Base-by-base conservation (phyloP, 2,888 invertebrate genomes). In the Monopis laevigella region DNA sequence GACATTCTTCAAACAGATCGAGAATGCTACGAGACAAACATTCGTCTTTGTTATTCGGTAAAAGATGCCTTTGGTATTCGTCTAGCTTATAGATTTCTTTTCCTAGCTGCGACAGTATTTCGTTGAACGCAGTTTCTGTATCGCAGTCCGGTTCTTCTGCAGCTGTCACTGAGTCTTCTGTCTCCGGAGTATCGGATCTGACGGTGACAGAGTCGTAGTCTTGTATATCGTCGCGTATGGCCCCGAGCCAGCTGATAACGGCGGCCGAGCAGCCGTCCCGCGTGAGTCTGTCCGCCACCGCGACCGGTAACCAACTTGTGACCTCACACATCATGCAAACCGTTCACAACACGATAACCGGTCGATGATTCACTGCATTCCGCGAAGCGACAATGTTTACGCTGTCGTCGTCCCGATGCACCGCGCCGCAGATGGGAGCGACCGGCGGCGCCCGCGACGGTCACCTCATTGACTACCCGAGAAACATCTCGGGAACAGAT, bases 291-390 rank as follows among this genome's bases (percentile, higher is more conserved):
- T 54, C 65, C 66, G 72, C 72, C 44, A 74, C 73, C 53, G 67
- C 77, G 72, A 60, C 65, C 67, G 82, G 81, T 58, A 80, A 66
- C 77, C 78, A 80, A 78, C 77, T 78, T 64, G 69, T 64, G 55
- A 69, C 63, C 57, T 71, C 74, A 59, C 73, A 71, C 55, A 48
- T 43, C 69, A 74, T 70, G 56, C 49, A 53, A 54, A 50, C 53
- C 49, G 48, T 50, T 48, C 58, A 56, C 56, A 57, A 51, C 58
- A 53, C 65, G 77, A 75, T 74, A 78, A 75, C 77, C 78, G 74
- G 74, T 73, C 69, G 66, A 62, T 80, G 77, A 80, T 54, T 78
- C 78, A 40, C 56, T 59, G 59, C 58, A 62, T 75, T 74, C 75
- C 73, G 59, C 70, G 75, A 71, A 32, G 28, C 26, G 39, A 43